Evolutionary conservation across 1,140 invertebrate genomes (phyloP).

Genomic region (Acyrthosiphon pisum): DNA sequence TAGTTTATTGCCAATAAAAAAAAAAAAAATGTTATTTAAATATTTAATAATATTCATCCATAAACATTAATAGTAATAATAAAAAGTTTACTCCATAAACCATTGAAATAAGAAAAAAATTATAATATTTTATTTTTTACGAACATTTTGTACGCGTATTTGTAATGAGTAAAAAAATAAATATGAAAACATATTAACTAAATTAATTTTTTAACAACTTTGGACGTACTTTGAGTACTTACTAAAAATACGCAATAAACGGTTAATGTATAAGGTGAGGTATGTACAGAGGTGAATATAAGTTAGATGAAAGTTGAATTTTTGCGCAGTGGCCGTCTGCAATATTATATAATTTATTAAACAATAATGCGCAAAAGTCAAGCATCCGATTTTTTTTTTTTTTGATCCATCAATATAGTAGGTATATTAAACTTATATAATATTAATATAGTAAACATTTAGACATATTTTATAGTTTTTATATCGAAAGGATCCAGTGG

Average conservation of each 20-base stretch:
- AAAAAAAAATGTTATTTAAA: neutral
- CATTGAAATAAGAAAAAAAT: neutral
- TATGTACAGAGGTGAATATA: neutral
- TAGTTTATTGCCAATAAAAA: neutral
- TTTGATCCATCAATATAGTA: neutral
- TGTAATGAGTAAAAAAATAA: neutral
- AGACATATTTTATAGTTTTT: neutral
- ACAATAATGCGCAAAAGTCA: neutral
- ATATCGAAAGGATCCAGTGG: neutral
- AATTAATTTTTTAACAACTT: slow-evolving; percentile 8
- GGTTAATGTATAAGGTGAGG: neutral
- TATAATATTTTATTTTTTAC: neutral
- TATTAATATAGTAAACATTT: neutral
- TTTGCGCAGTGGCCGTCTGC: neutral
- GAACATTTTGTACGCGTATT: neutral
- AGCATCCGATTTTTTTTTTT: neutral
- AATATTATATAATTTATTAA: neutral
- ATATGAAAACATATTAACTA: neutral
- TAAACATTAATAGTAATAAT: neutral
- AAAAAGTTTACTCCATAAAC: neutral
- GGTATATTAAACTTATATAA: neutral
- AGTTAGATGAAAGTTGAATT: neutral
- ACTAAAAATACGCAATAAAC: neutral
- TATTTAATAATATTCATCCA: neutral
- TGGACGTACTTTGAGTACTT: neutral